Conservation (phyloP, 2,113 vertebrate genomes). For the Chionomys nivalis region DNA sequence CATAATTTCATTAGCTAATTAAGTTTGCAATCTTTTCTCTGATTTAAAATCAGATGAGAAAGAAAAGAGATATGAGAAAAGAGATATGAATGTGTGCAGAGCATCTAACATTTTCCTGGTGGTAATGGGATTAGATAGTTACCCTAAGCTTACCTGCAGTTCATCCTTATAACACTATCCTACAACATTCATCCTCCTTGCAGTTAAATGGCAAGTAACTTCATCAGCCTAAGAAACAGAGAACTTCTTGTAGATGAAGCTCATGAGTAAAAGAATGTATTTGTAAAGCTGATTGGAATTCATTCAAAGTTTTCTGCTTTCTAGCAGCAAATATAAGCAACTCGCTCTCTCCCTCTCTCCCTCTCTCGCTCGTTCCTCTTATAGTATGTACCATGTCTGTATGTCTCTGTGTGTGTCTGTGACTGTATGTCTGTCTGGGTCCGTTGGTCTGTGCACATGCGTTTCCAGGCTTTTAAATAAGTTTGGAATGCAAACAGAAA, state of each 20-base stretch:
- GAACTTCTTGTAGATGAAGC: background rate
- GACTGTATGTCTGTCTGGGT: background rate
- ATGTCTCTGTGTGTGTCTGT: background rate
- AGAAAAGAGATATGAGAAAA: background rate
- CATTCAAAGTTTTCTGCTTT: background rate
- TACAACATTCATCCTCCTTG: background rate
- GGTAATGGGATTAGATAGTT: background rate
- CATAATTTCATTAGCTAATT: background rate
- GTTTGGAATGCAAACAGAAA: background rate
- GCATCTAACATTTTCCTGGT: background rate
- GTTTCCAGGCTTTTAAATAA: background rate
- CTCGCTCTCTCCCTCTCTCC: background rate
- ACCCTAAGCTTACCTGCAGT: background rate
- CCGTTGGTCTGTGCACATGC: background rate
- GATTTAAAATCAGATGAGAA: background rate
- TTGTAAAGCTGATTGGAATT: background rate
- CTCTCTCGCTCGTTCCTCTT: background rate
- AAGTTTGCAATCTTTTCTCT: background rate
- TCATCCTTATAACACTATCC: background rate
- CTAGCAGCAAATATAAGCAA: background rate
- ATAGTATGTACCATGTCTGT: background rate
- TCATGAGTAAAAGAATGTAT: background rate
- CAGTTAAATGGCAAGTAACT: slow-evolving; percentile 33
- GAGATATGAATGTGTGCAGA: background rate
- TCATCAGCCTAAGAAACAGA: background rate